Base-by-base conservation (phyloP, 2,113 vertebrate genomes). In the Sinocyclocheilus anshuiensis region DNA sequence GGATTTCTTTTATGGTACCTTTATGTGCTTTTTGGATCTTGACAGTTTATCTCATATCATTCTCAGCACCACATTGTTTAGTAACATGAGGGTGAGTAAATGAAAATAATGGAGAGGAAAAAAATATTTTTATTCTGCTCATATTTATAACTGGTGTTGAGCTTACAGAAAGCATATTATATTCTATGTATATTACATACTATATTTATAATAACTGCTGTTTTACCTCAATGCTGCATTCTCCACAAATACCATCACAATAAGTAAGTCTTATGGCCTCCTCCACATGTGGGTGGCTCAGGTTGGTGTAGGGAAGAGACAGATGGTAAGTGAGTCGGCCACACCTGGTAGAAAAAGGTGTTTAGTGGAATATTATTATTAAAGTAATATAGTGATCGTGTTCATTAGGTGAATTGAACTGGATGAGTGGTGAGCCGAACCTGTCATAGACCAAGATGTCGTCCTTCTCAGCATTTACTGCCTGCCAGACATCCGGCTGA, bases 371-470 rank as follows among this genome's bases (percentile, higher is more conserved):
- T 45, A 24, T 59, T 55, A 29, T 59, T 67, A 33, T 48, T 42
- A 15, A 76, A 22, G 8, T 29, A 42, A 20, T 75, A 20, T 26
- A 2, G 81, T 72, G 69, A 84, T 7, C 20, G 55, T 7, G 67
- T 16, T 20, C 36, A 76, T 12, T 1, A 10, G 36, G 57, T 61
- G 22, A 76, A 76, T 15, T 7, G 22, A 72, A 45, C 10, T 10
- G 6, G 7, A 45, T 48, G 26, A 42, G 11, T 16, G 53, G 15
- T 9, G 29, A 36, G n/a, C 48, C 94, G 86, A 15, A 98, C 98
- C 97, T 97, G 94, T 99, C 97, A 83, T 99, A 99, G 89, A 99
- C 94, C 71, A 99, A 87, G 89, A 99, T 96, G 92, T 99, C 97
- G 81, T 98, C 96, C 89, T 97, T 99, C 12, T 89, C 92, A 89